phyloP scores from a whole-genome alignment of 37 sponge, comb jelly and placozoan species.

The Halisarca cf. caerulea region DNA sequence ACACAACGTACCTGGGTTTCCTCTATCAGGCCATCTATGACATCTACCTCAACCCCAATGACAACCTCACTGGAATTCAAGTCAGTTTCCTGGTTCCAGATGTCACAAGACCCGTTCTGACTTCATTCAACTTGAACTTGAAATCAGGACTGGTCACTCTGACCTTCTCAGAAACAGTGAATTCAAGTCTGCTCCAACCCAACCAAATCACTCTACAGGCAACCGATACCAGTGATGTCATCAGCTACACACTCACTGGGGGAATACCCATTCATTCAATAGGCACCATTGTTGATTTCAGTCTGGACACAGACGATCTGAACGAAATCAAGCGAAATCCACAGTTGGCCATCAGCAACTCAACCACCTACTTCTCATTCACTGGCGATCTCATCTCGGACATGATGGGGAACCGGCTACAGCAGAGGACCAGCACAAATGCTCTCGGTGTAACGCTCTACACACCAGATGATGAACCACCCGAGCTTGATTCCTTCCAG shows the following conservation, averaged over 20 bases:
- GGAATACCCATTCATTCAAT: slow-evolving; percentile 42
- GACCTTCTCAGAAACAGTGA: slow-evolving; percentile 81
- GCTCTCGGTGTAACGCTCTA: slow-evolving; percentile 39
- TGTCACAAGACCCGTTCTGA: slow-evolving; percentile 59
- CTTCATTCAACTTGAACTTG: slow-evolving; percentile 66
- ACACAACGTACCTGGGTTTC: slow-evolving; percentile 64
- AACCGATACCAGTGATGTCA: not conserved
- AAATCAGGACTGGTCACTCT: slow-evolving; percentile 58
- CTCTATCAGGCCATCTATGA: slow-evolving; percentile 49
- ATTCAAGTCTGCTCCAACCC: slow-evolving; percentile 55
- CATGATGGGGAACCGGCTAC: slow-evolving; percentile 74
- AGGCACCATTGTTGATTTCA: slow-evolving; percentile 42
- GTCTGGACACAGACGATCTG: slow-evolving; percentile 41
- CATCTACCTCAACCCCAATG: slow-evolving; percentile 66
- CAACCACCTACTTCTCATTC: slow-evolving; percentile 70
- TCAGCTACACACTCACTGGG: slow-evolving; percentile 54
- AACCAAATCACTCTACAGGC: slow-evolving; percentile 65
- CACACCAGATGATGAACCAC: slow-evolving; percentile 42
- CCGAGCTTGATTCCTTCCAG: slow-evolving; percentile 46
- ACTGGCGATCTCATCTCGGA: slow-evolving; percentile 73
- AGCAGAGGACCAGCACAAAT: slow-evolving; percentile 40
- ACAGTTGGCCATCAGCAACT: slow-evolving; percentile 47
- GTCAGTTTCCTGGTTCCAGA: slow-evolving; percentile 45
- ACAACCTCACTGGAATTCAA: slow-evolving; percentile 6
- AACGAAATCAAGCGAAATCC: slow-evolving; percentile 63